Conservation (phyloP, 1,140 invertebrate species). For the Tetranychus cinnabarinus region DNA sequence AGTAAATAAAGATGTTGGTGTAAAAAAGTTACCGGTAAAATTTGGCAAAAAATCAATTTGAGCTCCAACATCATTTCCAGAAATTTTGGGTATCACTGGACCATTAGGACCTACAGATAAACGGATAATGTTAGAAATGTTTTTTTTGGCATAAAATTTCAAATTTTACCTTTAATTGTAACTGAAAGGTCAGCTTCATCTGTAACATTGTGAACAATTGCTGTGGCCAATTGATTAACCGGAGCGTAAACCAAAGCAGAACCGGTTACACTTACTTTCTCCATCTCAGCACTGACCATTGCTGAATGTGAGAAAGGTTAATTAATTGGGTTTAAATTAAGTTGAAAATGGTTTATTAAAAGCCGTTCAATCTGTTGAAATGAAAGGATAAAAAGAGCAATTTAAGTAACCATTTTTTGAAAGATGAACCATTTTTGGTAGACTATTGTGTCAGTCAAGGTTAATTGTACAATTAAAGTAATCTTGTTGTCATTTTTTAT, state of each 20-base stretch:
- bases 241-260: constrained; percentile 7
- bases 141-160: neutral
- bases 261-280: constrained; percentile 11
- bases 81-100: neutral
- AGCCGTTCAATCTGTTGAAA: no score
- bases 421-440: no score
- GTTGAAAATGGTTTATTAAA: no score
- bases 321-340: no score
- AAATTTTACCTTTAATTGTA: neutral
- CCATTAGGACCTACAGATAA: constrained; percentile 1
- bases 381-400: no score
- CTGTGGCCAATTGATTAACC: constrained; percentile 9
- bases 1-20: no score
- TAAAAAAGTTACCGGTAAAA: neutral
- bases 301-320: no score
- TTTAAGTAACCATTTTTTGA: no score
- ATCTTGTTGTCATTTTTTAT: no score
- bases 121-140: neutral
- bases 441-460: no score
- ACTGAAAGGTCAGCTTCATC: neutral
- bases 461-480: no score
- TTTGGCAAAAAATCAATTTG: constrained; percentile 6
- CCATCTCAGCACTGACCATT: constrained; percentile 6
- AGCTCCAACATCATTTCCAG: constrained; percentile 2
- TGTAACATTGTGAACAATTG: constrained; percentile 23